Evolutionary conservation across 2,888 invertebrate species (phyloP).

Genomic region (Drosophila neotestacea): DNA sequence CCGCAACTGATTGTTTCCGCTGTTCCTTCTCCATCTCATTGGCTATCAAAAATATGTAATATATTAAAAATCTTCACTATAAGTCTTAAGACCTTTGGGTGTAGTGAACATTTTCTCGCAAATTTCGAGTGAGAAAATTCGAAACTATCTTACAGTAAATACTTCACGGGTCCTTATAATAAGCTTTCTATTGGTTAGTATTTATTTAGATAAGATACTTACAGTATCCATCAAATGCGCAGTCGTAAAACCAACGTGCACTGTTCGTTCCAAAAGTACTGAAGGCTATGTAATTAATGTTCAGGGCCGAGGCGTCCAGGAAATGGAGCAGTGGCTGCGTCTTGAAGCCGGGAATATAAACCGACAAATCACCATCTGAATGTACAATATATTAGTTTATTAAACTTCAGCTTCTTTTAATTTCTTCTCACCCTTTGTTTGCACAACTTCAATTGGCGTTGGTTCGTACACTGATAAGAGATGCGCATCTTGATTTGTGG

Average conservation of each 20-base stretch:
- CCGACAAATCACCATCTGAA: conserved; percentile 88
- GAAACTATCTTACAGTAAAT: too few species aligned
- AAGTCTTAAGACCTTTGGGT: too few species aligned
- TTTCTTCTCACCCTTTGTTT: conserved; percentile 85
- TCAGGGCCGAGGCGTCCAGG: conserved; percentile 87
- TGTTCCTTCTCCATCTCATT: conserved; percentile 74
- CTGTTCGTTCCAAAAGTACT: conserved; percentile 89
- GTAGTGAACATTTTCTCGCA: too few species aligned
- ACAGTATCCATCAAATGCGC: conserved; percentile 84
- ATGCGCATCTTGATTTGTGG: conserved; percentile 86
- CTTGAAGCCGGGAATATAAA: conserved; percentile 88
- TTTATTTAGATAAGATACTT: conserved; percentile 13
- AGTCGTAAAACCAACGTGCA: conserved; percentile 90
- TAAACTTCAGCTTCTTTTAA: background rate
- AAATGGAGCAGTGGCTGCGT: conserved; percentile 87
- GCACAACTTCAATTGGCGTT: conserved; percentile 89
- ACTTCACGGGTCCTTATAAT: too few species aligned
- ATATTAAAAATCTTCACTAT: too few species aligned
- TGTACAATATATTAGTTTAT: conserved; percentile 64
- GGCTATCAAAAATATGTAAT: conserved; percentile 29
- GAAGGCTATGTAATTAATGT: conserved; percentile 89
- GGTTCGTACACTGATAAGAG: conserved; percentile 88
- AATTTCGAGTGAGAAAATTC: too few species aligned
- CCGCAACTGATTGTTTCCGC: conserved; percentile 85
- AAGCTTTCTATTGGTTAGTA: background rate